These are phyloP conservation scores for Rhinogobio ventralis DNA, from an alignment of 2,797 vertebrate species.

Conservation along the genomic window DNA sequence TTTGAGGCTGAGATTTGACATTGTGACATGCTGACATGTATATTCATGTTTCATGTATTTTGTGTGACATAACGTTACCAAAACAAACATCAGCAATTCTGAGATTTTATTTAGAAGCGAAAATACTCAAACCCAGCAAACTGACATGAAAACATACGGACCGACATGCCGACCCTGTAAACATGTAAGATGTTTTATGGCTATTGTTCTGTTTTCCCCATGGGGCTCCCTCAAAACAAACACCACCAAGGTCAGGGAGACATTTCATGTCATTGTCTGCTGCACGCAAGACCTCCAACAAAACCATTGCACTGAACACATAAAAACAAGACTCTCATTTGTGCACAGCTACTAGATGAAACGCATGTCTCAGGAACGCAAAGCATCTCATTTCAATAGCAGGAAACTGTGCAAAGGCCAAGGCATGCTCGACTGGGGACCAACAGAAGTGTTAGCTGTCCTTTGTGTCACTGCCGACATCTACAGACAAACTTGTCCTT, in stretches of 20 bases:
- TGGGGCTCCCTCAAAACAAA: conserved; percentile 64
- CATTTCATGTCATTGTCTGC: conserved; percentile 70
- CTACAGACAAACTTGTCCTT: not conserved
- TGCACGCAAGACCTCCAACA: conserved; percentile 58
- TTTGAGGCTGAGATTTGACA: not conserved
- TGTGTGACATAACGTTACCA: not conserved
- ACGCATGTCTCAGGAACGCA: conserved; percentile 71
- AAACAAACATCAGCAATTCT: not conserved
- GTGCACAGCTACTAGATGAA: conserved; percentile 72
- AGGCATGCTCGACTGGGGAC: conserved; percentile 60
- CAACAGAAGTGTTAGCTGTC: conserved; percentile 10
- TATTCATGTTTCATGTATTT: not conserved
- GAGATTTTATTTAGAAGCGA: not conserved
- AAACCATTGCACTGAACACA: conserved; percentile 65
- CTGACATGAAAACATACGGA: conserved; percentile 46
- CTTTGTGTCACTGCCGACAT: not conserved
- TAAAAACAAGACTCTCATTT: conserved; percentile 72
- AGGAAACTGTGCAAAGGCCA: conserved; percentile 72
- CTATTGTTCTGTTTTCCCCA: conserved; percentile 64
- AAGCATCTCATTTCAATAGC: conserved; percentile 75
- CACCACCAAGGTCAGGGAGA: conserved; percentile 67
- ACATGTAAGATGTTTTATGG: conserved; percentile 62
- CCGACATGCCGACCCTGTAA: conserved; percentile 64
- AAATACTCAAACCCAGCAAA: conserved; percentile 16
- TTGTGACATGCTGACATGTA: not conserved